These are phyloP conservation scores for Xestia ashworthii DNA, from an alignment of 2,888 invertebrate species.

Conservation along the genomic window DNA sequence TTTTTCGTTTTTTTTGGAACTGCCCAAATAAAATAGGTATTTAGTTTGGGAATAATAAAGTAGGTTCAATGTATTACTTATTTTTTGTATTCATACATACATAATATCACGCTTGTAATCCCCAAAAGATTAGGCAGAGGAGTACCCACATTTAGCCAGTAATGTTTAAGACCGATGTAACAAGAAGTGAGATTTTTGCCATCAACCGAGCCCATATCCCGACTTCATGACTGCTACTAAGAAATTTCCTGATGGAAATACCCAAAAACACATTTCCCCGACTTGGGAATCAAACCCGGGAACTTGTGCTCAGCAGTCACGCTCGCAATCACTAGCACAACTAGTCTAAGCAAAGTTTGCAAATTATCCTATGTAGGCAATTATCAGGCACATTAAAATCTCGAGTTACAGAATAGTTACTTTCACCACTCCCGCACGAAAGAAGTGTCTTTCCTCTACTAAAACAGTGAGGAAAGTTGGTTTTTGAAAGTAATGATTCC, in stretches of 20 bases:
- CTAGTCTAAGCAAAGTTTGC: too few species aligned
- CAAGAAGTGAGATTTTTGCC: too few species aligned
- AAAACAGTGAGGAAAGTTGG: too few species aligned
- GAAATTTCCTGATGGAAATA: background rate
- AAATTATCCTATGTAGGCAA: background rate
- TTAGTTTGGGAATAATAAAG: background rate
- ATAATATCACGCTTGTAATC: background rate
- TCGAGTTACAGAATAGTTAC: accelerated
- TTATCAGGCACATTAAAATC: background rate
- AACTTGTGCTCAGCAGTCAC: too few species aligned
- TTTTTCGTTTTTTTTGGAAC: background rate
- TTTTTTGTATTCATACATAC: background rate
- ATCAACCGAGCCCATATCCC: background rate
- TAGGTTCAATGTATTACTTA: background rate
- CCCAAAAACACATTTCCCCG: background rate
- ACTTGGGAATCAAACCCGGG: background rate
- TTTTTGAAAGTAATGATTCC: too few species aligned
- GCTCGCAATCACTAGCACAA: too few species aligned
- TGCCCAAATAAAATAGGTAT: slow-evolving; percentile 5
- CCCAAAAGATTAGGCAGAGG: background rate
- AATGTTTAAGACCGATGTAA: background rate
- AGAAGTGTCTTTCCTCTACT: too few species aligned
- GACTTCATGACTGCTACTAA: background rate
- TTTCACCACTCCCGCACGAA: too few species aligned
- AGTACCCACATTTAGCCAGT: too few species aligned